Percentiles rank a stretch among this genome's conserved stretches.
Evolutionary conservation across 2,888 invertebrate genomes (phyloP).

Genomic region (Congeria kusceri): DNA sequence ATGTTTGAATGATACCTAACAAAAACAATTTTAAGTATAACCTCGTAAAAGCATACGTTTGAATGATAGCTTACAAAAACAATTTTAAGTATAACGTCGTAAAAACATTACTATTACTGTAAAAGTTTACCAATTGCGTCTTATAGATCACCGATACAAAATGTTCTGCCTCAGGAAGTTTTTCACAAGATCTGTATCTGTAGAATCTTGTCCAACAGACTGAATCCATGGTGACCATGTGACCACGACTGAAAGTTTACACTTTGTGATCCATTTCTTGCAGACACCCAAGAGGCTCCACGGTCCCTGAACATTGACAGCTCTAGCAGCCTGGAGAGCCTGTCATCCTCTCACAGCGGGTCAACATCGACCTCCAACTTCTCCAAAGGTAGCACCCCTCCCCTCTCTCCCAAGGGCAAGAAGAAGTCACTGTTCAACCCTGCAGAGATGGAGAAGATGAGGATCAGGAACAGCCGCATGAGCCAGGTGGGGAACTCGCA

Average conservation of each 20-base stretch:
- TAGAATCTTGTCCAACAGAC: too few species aligned
- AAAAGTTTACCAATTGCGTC: too few species aligned
- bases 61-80: too few species aligned
- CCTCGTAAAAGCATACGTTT: too few species aligned
- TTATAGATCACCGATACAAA: too few species aligned
- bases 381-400: slow-evolving; percentile 78
- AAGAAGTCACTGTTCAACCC: slow-evolving; percentile 81
- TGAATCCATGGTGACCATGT: too few species aligned
- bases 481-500: slow-evolving; percentile 67
- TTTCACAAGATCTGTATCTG: too few species aligned
- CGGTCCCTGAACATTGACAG: slow-evolving; percentile 94
- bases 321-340: slow-evolving; percentile 92
- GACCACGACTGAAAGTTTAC: slow-evolving; percentile 87
- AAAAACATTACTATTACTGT: too few species aligned
- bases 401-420: slow-evolving; percentile 72
- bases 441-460: slow-evolving; percentile 82
- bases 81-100: too few species aligned
- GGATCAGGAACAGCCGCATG: slow-evolving; percentile 70
- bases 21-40: too few species aligned
- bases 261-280: slow-evolving; percentile 89
- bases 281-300: slow-evolving; percentile 97
- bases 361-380: slow-evolving; percentile 80
- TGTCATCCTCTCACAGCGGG: slow-evolving; percentile 87
- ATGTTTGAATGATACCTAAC: too few species aligned
- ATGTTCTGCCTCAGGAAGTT: too few species aligned